Evolutionary conservation across 1,140 invertebrate genomes (phyloP), one percentile per base, ranked within the genome.

Genomic region (Paramacrobiotus metropolitanus): DNA sequence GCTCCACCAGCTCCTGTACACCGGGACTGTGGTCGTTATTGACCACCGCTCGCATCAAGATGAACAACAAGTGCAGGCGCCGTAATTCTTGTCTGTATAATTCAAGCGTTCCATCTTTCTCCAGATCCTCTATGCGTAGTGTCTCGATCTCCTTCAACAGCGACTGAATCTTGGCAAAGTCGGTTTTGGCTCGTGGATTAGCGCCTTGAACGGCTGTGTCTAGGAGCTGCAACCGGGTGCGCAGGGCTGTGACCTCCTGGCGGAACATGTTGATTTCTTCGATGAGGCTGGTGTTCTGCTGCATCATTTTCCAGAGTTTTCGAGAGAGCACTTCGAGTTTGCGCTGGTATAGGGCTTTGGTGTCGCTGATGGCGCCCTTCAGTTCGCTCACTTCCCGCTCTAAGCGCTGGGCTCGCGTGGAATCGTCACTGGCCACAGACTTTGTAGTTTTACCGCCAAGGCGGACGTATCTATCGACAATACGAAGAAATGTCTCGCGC

Each of bases 271-370:
- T 86, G 28, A 86, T 79, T 71, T 88, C 86, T 2, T 77, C 73
- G 4, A 89, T 74, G 9, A 89, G 74, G 1, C 76, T 73, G 21
- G 82, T 78, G 70, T 88, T 89, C 67, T 89, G 83, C 72, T 85
- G 73, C 20, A 79, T 55, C 48, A 55, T 55, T 9, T 55, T 55
- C 48, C 48, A 55, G 15, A 55, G 24, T 24, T 55, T 55, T 4
- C 48, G 15, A 24, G 70, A 29, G 64, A 62, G 63, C 65, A 63
- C 77, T 70, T 77, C 72, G 74, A 77, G 77, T 29, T 77, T 73
- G 55, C 75, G 68, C 31, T 75, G 70, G 65, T 75, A 73, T 59
- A 77, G 75, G 31, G 68, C 68, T 65, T 71, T 68, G 64, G 76
- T 75, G 44, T 74, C 71, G 61, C 71, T 66, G 1, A 69, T 70